phyloP scores from a whole-genome alignment of 2,113 vertebrate species.

The Aspidoscelis tigris region DNA sequence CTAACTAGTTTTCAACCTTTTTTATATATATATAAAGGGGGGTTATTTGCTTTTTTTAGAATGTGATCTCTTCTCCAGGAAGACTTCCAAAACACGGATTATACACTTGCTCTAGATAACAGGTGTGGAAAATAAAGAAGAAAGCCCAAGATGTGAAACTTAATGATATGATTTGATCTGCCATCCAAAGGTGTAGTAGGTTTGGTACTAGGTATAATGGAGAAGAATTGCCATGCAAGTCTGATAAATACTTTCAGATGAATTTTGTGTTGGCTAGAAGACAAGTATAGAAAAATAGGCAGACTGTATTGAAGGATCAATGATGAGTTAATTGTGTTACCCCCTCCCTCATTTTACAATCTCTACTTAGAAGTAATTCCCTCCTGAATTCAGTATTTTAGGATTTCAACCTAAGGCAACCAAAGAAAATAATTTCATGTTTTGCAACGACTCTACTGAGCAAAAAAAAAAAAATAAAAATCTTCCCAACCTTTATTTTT shows the following conservation, averaged over 20 bases:
- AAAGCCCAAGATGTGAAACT: background rate
- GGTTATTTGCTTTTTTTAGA: no score
- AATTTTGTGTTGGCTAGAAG: background rate
- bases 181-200: background rate
- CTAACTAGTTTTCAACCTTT: no score
- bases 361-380: constrained; percentile 2
- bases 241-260: background rate
- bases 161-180: background rate
- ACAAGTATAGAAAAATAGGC: background rate
- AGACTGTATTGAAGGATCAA: background rate
- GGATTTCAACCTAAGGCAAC: background rate
- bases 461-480: constrained; percentile 17
- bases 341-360: background rate
- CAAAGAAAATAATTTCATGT: constrained; percentile 8
- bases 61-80: no score
- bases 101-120: background rate
- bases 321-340: background rate
- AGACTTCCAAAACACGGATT: no score
- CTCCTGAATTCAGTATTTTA: background rate
- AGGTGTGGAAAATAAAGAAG: background rate
- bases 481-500: constrained; percentile 51
- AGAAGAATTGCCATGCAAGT: background rate
- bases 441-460: constrained; percentile 35
- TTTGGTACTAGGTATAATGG: background rate
- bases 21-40: no score